phyloP scores from a whole-genome alignment of 2,113 vertebrate species.

The Nansenia antarctica region DNA sequence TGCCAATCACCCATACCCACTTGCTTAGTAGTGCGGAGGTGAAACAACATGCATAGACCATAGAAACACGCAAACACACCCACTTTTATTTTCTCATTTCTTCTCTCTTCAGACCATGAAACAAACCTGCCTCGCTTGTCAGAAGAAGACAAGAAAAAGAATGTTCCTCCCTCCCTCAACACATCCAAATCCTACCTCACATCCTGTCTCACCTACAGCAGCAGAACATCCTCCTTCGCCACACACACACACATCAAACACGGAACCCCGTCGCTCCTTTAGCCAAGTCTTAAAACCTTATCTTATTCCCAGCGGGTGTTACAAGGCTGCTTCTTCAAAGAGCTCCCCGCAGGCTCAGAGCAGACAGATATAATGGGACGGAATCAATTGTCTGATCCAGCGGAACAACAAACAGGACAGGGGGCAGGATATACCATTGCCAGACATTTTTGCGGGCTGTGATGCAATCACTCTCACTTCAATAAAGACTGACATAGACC shows the following conservation, averaged over 20 bases:
- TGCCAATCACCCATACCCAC: too few relatives aligned
- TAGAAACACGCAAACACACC: slow-evolving; percentile 1
- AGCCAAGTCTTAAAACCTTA: slow-evolving; percentile 34
- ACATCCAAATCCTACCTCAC: background rate
- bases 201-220: slow-evolving; percentile 23
- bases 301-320: slow-evolving; percentile 33
- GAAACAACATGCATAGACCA: too few relatives aligned
- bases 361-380: slow-evolving; percentile 29
- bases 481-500: slow-evolving; percentile 8
- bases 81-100: background rate
- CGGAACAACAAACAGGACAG: slow-evolving; percentile 32
- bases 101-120: too few relatives aligned
- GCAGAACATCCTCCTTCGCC: slow-evolving; percentile 29
- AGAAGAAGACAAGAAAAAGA: too few relatives aligned
- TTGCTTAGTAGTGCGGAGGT: too few relatives aligned
- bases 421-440: background rate
- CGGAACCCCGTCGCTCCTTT: slow-evolving; percentile 24
- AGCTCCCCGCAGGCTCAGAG: slow-evolving; percentile 20
- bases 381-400: slow-evolving; percentile 43
- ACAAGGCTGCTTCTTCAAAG: slow-evolving; percentile 41
- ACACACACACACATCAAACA: too few relatives aligned
- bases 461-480: slow-evolving; percentile 15
- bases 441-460: slow-evolving; percentile 16
- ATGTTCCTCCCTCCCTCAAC: slow-evolving; percentile 15
- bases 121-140: too few relatives aligned